phyloP scores from a whole-genome alignment of 2,113 vertebrate genomes.

The Tyrannus savana region DNA sequence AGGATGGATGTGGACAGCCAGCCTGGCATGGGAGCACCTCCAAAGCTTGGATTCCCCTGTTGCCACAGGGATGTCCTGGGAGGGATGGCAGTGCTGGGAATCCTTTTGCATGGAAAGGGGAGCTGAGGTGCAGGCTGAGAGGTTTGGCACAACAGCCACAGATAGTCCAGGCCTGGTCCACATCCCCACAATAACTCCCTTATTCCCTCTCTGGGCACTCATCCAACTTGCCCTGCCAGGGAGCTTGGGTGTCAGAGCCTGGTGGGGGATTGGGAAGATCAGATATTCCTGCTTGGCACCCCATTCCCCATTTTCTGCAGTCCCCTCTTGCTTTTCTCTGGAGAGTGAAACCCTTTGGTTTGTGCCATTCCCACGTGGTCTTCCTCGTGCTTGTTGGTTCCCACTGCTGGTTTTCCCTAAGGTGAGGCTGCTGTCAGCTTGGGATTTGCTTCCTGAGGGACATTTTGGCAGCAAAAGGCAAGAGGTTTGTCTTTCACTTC shows the following conservation, averaged over 20 bases:
- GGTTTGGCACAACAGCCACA: rapidly evolving
- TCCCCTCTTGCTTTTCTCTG: not conserved
- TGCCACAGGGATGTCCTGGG: not conserved
- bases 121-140: not conserved
- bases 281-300: not conserved
- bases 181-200: not conserved
- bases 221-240: not conserved
- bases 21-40: not conserved
- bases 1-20: not conserved
- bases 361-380: rapidly evolving
- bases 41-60: not conserved
- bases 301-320: rapidly evolving
- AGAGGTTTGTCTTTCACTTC: not conserved
- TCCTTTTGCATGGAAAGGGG: not conserved
- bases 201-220: not conserved
- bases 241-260: not conserved
- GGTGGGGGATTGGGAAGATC: not conserved
- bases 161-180: not conserved
- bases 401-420: rapidly evolving
- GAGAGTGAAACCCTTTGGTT: not conserved
- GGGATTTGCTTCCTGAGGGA: rapidly evolving
- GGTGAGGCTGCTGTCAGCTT: not conserved
- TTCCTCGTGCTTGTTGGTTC: rapidly evolving
- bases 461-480: not conserved
- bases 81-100: not conserved